Evolutionary conservation across 2,113 vertebrate genomes (phyloP).

Genomic region (Eurypyga helias): DNA sequence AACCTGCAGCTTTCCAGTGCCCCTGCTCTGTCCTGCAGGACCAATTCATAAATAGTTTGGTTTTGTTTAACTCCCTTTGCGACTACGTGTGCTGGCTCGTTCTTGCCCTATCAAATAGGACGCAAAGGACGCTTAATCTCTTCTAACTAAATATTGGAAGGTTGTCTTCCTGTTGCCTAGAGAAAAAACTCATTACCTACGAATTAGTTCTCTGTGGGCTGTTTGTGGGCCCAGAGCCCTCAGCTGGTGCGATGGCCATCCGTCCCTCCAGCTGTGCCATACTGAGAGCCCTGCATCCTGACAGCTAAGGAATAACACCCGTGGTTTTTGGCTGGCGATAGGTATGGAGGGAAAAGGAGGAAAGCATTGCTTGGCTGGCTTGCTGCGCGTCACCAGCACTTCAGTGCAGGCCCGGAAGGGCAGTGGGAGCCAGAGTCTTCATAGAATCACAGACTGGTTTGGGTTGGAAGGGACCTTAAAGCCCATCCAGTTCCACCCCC

Average conservation of each 20-base stretch:
- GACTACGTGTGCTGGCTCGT: not conserved
- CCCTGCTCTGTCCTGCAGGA: not conserved
- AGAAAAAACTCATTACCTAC: not conserved
- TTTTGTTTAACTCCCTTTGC: not conserved
- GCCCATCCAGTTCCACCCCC: no score
- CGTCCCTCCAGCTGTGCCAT: accelerated
- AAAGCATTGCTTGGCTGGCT: not conserved
- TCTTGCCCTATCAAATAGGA: not conserved
- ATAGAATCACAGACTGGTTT: no score
- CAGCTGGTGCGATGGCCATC: not conserved
- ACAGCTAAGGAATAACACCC: not conserved
- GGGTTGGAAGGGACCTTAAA: no score
- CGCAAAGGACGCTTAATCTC: not conserved
- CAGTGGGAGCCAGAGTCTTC: not conserved
- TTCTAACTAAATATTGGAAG: not conserved
- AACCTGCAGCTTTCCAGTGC: not conserved
- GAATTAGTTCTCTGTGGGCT: not conserved
- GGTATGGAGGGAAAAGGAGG: not conserved
- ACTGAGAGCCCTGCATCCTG: not conserved
- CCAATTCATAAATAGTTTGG: not conserved
- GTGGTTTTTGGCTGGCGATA: not conserved
- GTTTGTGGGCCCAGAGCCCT: not conserved
- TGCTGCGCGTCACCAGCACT: not conserved
- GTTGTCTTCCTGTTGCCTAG: conserved; percentile 17
- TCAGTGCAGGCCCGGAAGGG: not conserved